Base-by-base conservation (phyloP, 2,888 invertebrate species). In the Orthosia cruda region DNA sequence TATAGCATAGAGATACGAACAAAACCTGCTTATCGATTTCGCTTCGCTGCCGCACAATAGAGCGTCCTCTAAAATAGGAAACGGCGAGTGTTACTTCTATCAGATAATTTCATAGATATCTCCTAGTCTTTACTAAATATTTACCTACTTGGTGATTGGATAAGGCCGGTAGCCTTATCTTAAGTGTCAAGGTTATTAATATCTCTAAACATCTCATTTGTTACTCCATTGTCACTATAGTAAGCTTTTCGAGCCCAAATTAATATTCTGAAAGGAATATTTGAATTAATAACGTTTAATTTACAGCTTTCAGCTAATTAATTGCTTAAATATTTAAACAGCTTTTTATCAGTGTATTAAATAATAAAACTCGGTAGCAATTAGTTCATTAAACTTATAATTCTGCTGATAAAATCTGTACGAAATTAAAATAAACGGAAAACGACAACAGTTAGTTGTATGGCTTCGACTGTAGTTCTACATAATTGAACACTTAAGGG, bases 1-100 rank as follows among this genome's bases (percentile, higher is more conserved):
- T 16, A 57, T 40, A 71, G 18, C 18, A 49, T 45, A 49, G 47
- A 75, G 26, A 73, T 45, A 18, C 73, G 20, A 61, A 75, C 80
- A 80, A 80, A 75, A 71, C 72, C 59, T 26, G 73, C 73, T 72
- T 55, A 61, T 72, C 72, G 54, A 75, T 49, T 45, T 45, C 3
- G 20, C 49, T 13, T 75, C 26, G 52, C n/a, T 61, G 54, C 26
- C 49, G 23, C 40, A 50, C 45, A 66, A n/a, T 11, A 58, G 18
- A 58, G 18, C 13, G 18, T 15, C 16, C 32, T 69, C 20, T 58
- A 26, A 55, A 20, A 16, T n/a, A 20, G 40, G 57, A 58, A 78
- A 45, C 58, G 16, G 45, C 45, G n/a, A 45, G 45, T 20, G 15
- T 26, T 69, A 49, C 13, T 18, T 77, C 52, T 32, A 71, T 79